phyloP scores from a whole-genome alignment of 2,888 invertebrate genomes.

The Criorhina ranunculi region DNA sequence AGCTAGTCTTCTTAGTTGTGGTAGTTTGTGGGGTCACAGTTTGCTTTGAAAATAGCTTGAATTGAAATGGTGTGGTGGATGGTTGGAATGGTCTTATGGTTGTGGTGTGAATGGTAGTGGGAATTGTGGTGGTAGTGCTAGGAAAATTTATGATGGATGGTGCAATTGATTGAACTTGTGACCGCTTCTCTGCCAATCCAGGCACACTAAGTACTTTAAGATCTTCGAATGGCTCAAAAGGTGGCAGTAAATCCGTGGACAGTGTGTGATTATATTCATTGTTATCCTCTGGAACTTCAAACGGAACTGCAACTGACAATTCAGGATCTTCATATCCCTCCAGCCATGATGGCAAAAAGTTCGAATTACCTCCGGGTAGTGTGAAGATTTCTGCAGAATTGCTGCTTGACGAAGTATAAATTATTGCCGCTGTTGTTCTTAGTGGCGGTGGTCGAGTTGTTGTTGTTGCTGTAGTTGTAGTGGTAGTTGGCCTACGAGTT shows the following conservation, averaged over 20 bases:
- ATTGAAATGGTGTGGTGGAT: constrained; percentile 52
- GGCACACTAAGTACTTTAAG: constrained; percentile 68
- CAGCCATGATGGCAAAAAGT: constrained; percentile 82
- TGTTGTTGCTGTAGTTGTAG: constrained; percentile 62
- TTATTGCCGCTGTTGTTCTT: constrained; percentile 77
- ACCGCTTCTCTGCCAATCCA: not conserved
- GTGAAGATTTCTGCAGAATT: constrained; percentile 77
- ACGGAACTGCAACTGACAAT: constrained; percentile 82
- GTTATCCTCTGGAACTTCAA: constrained; percentile 81
- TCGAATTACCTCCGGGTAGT: constrained; percentile 81
- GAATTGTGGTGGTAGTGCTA: constrained; percentile 70
- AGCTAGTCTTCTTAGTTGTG: constrained; percentile 42
- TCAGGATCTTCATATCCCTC: constrained; percentile 82
- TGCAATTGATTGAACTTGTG: constrained; percentile 18
- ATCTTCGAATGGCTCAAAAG: constrained; percentile 82
- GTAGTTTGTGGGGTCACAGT: constrained; percentile 24
- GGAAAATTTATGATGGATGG: constrained; percentile 69
- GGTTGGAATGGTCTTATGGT: constrained; percentile 36
- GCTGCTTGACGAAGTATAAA: constrained; percentile 14
- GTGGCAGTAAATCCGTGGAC: constrained; percentile 81
- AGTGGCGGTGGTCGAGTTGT: constrained; percentile 76
- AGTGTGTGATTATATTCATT: constrained; percentile 82
- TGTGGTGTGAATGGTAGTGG: constrained; percentile 60
- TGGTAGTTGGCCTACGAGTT: constrained; percentile 67
- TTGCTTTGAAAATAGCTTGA: constrained; percentile 41